These are phyloP conservation scores for Melitaea cinxia DNA, from an alignment of 1,140 invertebrate genomes.

Conservation along the genomic window DNA sequence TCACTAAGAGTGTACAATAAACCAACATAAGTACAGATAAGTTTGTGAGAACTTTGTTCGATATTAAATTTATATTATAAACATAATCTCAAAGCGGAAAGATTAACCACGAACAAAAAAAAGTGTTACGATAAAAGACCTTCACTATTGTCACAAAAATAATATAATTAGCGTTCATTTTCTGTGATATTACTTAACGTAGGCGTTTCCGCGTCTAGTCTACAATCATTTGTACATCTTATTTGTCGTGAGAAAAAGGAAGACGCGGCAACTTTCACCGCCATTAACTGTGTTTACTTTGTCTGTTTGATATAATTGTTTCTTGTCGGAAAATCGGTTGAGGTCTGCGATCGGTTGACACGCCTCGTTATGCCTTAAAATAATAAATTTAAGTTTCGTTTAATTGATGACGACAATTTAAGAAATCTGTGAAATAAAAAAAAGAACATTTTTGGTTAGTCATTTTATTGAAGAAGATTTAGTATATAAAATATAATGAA, in stretches of 20 bases:
- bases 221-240: constrained; percentile 57
- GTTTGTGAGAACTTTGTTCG: no score
- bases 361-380: no score
- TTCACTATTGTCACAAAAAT: constrained; percentile 32
- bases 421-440: no score
- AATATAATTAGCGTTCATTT: constrained; percentile 27
- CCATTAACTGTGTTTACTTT: constrained; percentile 58
- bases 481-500: no score
- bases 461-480: no score
- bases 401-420: no score
- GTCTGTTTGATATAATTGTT: constrained; percentile 53
- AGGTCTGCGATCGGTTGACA: not conserved
- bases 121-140: constrained; percentile 20
- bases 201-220: constrained; percentile 45
- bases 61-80: not conserved
- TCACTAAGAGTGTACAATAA: no score
- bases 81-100: constrained; percentile 14
- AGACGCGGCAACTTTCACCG: constrained; percentile 58
- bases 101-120: constrained; percentile 14
- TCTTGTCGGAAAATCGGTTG: constrained; percentile 41
- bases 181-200: constrained; percentile 28
- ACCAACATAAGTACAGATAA: no score
- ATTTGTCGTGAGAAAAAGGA: constrained; percentile 68
- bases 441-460: no score
- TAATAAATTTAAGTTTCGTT: no score